These are phyloP conservation scores for Caloenas nicobarica DNA, from an alignment of 2,113 vertebrate species.

Conservation along the genomic window DNA sequence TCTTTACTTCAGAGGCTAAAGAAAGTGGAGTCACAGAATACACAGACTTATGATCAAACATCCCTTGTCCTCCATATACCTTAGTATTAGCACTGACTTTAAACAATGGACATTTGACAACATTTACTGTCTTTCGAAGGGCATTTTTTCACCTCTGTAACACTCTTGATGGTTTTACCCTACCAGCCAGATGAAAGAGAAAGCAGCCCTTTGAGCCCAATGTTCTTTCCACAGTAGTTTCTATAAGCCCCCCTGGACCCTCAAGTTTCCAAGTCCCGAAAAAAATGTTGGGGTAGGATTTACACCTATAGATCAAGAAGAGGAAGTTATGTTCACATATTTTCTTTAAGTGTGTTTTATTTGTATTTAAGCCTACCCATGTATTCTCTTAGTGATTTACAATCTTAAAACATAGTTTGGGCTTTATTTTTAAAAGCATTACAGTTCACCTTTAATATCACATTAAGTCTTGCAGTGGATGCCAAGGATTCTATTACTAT, in stretches of 20 bases:
- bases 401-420: not conserved
- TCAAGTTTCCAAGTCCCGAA: slow-evolving; percentile 20
- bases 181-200: not conserved
- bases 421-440: not conserved
- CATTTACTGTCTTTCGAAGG: not conserved
- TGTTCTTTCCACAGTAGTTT: slow-evolving; percentile 12
- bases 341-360: slow-evolving; percentile 15
- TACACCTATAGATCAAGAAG: slow-evolving; percentile 48
- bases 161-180: not conserved
- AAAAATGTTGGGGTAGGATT: slow-evolving; percentile 25
- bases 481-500: not conserved
- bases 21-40: not conserved
- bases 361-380: slow-evolving; percentile 30
- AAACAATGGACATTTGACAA: not conserved
- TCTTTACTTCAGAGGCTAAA: not conserved
- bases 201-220: slow-evolving; percentile 28
- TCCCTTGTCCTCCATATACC: not conserved
- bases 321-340: slow-evolving; percentile 28
- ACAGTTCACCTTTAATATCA: slow-evolving; percentile 12
- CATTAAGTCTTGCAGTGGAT: not conserved
- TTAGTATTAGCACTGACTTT: not conserved
- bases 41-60: not conserved
- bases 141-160: not conserved
- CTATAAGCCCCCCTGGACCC: slow-evolving; percentile 41
- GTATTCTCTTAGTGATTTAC: slow-evolving; percentile 22